These are phyloP conservation scores for Scrobipalpa costella DNA, from an alignment of 2,888 invertebrate genomes.

Conservation along the genomic window DNA sequence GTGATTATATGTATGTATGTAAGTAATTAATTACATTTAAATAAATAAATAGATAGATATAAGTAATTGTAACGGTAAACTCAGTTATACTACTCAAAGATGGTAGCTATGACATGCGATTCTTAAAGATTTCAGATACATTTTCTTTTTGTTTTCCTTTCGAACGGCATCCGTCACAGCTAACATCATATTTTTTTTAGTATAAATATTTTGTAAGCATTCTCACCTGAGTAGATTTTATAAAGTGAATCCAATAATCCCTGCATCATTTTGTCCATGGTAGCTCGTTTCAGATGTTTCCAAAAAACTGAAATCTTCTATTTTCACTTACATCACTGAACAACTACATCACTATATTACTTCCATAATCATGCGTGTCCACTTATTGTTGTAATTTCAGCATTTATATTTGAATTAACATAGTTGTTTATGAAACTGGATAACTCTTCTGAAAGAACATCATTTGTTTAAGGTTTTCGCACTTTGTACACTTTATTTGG, in stretches of 20 bases:
- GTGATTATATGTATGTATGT: too few relatives aligned
- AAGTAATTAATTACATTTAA: too few relatives aligned
- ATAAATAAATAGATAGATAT: too few relatives aligned
- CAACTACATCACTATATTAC: conserved; percentile 53
- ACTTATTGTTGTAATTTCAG: conserved; percentile 26
- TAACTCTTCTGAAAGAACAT: neutral
- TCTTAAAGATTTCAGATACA: too few relatives aligned
- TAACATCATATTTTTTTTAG: too few relatives aligned
- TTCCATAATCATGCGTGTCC: conserved; percentile 58
- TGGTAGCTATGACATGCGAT: too few relatives aligned
- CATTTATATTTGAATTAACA: neutral
- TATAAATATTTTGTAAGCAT: neutral
- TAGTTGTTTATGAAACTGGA: neutral
- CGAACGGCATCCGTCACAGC: too few relatives aligned
- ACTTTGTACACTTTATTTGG: too few relatives aligned
- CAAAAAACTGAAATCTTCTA: conserved; percentile 19
- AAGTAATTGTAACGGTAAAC: too few relatives aligned
- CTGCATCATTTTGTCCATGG: conserved; percentile 71
- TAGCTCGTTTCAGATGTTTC: conserved; percentile 40
- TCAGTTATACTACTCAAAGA: too few relatives aligned
- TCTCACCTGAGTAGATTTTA: conserved; percentile 74
- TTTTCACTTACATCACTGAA: conserved; percentile 37
- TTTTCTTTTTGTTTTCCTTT: too few relatives aligned
- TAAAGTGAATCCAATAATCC: conserved; percentile 73
- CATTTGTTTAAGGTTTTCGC: neutral